These are phyloP conservation scores for Tipula helvola DNA, from an alignment of 2,888 invertebrate genomes.

Conservation along the genomic window DNA sequence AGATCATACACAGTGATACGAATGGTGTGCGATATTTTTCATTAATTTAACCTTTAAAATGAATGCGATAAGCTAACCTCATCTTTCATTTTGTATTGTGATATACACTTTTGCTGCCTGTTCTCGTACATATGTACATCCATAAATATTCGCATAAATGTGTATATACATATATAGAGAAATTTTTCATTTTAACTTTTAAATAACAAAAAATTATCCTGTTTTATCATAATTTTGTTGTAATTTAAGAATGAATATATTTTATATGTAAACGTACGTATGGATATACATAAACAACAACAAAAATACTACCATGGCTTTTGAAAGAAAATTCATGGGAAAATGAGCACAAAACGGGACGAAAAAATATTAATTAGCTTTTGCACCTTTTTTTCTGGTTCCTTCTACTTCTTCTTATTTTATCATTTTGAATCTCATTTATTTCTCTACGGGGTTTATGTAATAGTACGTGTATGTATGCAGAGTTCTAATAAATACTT, in stretches of 20 bases:
- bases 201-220: background rate
- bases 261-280: no score
- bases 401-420: background rate
- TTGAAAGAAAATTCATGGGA: background rate
- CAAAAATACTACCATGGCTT: background rate
- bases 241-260: background rate
- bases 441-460: background rate
- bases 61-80: background rate
- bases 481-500: background rate
- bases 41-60: background rate
- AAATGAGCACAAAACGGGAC: background rate
- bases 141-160: background rate
- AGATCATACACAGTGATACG: background rate
- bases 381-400: background rate
- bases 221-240: background rate
- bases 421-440: background rate
- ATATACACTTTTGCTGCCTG: background rate
- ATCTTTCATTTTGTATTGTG: background rate
- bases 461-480: background rate
- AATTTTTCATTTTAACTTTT: background rate
- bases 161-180: background rate
- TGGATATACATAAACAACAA: background rate
- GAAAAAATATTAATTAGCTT: background rate
- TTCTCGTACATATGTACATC: background rate
- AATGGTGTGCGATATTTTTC: background rate